These are phyloP conservation scores for Callyntrura sp. DNA, from an alignment of 2,888 invertebrate genomes.

Conservation along the genomic window DNA sequence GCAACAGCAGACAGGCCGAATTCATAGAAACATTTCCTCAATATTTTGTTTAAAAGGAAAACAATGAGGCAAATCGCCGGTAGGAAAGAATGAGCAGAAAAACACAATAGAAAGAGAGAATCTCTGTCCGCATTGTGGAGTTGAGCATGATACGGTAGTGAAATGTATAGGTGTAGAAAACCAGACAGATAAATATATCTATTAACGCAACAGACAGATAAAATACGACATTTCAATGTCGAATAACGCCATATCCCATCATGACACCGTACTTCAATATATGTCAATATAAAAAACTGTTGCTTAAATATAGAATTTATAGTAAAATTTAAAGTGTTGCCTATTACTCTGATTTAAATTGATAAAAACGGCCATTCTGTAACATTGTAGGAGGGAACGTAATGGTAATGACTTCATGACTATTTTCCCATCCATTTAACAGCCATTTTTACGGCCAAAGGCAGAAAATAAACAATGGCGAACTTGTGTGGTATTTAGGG, in stretches of 20 bases:
- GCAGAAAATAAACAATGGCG: too few species aligned
- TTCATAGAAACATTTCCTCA: slow-evolving; percentile 45
- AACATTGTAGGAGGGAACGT: not conserved
- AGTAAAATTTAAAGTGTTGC: too few species aligned
- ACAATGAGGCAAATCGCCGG: slow-evolving; percentile 7
- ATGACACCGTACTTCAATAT: too few species aligned
- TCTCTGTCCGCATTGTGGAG: not conserved
- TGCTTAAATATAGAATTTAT: too few species aligned
- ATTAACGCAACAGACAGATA: slow-evolving; percentile 59
- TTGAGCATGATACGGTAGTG: not conserved
- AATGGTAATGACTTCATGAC: not conserved
- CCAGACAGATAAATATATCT: slow-evolving; percentile 61
- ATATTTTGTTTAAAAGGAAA: slow-evolving; percentile 11
- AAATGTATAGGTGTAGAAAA: slow-evolving; percentile 36
- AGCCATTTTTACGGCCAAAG: too few species aligned
- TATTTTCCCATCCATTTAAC: too few species aligned
- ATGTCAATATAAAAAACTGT: too few species aligned
- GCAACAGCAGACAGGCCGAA: not conserved
- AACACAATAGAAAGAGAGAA: slow-evolving; percentile 11
- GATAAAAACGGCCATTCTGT: not conserved
- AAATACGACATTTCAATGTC: slow-evolving; percentile 63
- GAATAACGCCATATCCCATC: slow-evolving; percentile 5
- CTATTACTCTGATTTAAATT: too few species aligned
- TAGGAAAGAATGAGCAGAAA: slow-evolving; percentile 43
- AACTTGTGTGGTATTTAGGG: too few species aligned